Evolutionary conservation across 1,140 invertebrate species (phyloP).

Genomic region (Nephila pilipes): DNA sequence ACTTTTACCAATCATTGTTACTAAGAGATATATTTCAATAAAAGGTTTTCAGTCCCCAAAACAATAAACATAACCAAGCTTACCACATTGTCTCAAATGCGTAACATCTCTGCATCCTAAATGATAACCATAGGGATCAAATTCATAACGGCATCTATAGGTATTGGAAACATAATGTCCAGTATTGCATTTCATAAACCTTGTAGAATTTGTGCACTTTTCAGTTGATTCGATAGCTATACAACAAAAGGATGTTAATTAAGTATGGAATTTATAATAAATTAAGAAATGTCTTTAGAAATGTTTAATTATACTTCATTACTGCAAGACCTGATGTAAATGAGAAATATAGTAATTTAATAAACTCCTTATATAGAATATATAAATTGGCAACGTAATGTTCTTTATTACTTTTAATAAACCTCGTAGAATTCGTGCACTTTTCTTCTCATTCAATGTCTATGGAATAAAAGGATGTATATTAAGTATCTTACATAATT

Average conservation of each 20-base stretch:
- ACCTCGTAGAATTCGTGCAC: conserved; percentile 65
- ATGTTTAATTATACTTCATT: no score
- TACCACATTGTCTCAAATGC: conserved; percentile 81
- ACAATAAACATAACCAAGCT: not conserved
- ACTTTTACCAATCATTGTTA: no score
- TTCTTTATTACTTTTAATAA: conserved; percentile 78
- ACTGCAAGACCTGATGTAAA: no score
- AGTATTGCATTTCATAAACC: conserved; percentile 78
- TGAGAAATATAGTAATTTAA: no score
- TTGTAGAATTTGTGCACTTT: conserved; percentile 63
- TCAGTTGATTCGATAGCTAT: conserved; percentile 37
- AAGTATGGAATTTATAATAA: not conserved
- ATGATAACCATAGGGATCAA: conserved; percentile 79
- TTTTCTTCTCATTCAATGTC: conserved; percentile 29
- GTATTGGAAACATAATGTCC: conserved; percentile 77
- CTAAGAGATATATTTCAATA: no score
- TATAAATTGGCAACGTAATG: conserved; percentile 76
- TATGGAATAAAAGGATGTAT: not conserved
- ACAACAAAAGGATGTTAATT: not conserved
- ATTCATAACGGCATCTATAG: conserved; percentile 78
- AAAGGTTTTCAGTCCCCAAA: no score
- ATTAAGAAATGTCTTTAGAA: no score
- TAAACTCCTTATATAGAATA: no score
- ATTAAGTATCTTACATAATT: no score
- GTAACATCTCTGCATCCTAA: conserved; percentile 81